These are phyloP conservation scores for Thalassaphorura encarpata DNA, from an alignment of 1,140 invertebrate genomes.

Conservation along the genomic window DNA sequence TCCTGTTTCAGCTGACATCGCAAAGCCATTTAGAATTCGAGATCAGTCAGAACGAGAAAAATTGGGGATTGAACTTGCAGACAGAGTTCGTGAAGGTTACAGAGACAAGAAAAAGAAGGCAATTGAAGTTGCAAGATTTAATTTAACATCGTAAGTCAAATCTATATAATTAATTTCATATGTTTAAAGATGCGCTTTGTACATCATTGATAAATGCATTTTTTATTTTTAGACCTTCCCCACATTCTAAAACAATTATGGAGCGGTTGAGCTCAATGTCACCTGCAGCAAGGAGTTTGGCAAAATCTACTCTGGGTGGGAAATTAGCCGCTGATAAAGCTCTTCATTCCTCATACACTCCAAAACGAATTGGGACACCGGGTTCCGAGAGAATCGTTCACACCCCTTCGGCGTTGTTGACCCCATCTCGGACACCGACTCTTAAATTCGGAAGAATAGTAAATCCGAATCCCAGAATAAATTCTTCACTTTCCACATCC, in stretches of 20 bases:
- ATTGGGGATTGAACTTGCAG: conserved; percentile 76
- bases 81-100: conserved; percentile 76
- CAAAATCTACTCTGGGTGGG: conserved; percentile 46
- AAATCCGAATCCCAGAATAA: background rate
- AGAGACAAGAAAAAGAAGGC: conserved; percentile 54
- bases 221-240: conserved; percentile 40
- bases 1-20: conserved; percentile 45
- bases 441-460: background rate
- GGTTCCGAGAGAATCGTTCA: too few relatives aligned
- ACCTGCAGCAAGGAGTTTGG: conserved; percentile 78
- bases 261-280: conserved; percentile 83
- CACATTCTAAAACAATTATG: conserved; percentile 40
- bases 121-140: conserved; percentile 37
- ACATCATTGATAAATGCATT: background rate
- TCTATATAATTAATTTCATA: background rate
- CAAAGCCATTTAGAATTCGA: conserved; percentile 76
- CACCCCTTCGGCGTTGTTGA: conserved; percentile 35
- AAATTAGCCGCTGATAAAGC: conserved; percentile 43
- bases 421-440: conserved; percentile 20
- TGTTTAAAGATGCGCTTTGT: background rate
- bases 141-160: conserved; percentile 31
- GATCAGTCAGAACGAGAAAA: conserved; percentile 76
- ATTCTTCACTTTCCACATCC: background rate
- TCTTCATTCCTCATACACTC: conserved; percentile 46
- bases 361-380: too few relatives aligned